Evolutionary conservation across 2,888 invertebrate genomes (phyloP).

Genomic region (Deilephila porcellus): DNA sequence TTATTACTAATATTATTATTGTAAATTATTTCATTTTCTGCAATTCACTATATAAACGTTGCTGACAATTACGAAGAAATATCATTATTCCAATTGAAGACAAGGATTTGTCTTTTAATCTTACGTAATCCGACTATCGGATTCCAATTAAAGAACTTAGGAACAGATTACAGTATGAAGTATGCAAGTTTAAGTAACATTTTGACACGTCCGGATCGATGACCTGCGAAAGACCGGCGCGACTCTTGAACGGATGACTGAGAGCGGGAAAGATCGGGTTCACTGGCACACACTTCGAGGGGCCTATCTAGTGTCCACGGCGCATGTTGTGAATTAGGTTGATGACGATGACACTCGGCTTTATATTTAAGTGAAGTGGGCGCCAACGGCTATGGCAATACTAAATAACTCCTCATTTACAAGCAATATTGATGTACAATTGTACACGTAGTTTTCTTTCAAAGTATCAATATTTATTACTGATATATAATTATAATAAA

Average conservation of each 20-base stretch:
- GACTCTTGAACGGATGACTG: neutral
- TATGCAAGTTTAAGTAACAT: neutral
- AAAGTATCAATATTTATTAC: neutral
- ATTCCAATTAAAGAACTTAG: too few species aligned
- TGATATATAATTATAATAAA: neutral
- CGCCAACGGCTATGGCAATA: neutral
- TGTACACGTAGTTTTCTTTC: neutral
- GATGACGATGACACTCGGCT: neutral
- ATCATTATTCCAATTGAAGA: too few species aligned
- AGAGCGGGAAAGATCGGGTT: neutral
- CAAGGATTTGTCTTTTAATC: too few species aligned
- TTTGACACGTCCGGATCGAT: neutral
- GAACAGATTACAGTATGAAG: too few species aligned
- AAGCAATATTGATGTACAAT: neutral
- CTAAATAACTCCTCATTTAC: neutral
- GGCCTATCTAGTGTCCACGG: slow-evolving; percentile 6
- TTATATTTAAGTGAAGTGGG: neutral
- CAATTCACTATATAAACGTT: too few species aligned
- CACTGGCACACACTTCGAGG: neutral
- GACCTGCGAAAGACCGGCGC: neutral
- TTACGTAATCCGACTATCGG: too few species aligned
- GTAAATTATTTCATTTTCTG: too few species aligned
- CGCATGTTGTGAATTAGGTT: slow-evolving; percentile 6
- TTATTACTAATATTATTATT: too few species aligned
- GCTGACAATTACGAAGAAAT: too few species aligned